Percentiles rank a stretch among this genome's conserved stretches.
Evolutionary conservation across 1,140 invertebrate species (phyloP).

Genomic region (Heliconius melpomene): DNA sequence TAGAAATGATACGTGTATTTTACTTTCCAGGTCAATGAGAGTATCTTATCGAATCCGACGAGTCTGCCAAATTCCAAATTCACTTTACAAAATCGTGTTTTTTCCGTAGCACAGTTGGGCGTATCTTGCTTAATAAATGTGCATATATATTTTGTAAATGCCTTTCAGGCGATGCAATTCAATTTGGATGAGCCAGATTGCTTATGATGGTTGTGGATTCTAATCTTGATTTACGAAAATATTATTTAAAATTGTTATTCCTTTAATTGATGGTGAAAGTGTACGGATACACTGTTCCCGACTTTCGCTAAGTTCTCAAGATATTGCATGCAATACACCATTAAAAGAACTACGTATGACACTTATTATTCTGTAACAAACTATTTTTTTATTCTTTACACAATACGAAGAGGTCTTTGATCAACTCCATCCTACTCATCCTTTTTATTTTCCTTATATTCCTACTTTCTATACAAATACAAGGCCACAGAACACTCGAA

Average conservation of each 20-base stretch:
- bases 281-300: neutral
- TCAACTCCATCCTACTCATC: no score
- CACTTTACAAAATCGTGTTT: conserved; percentile 1
- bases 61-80: conserved; percentile 2
- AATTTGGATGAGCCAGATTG: neutral
- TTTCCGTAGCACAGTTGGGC: conserved; percentile 5
- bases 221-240: no score
- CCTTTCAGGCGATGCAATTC: neutral
- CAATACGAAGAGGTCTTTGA: no score
- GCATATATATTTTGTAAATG: neutral
- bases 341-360: no score
- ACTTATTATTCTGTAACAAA: no score
- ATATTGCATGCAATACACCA: no score
- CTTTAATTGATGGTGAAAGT: neutral
- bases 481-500: neutral
- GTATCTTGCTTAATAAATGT: conserved; percentile 6
- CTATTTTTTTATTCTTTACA: no score
- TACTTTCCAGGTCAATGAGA: conserved; percentile 11
- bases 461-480: neutral
- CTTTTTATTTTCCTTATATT: neutral
- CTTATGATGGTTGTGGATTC: no score
- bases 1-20: neutral
- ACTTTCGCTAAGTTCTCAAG: no score
- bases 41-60: conserved; percentile 3
- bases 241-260: no score